A percentile compares a stretch with the other conserved stretches of the same genome.
Evolutionary conservation across 2,113 vertebrate species (phyloP).

Genomic region (Gavialis gangeticus): DNA sequence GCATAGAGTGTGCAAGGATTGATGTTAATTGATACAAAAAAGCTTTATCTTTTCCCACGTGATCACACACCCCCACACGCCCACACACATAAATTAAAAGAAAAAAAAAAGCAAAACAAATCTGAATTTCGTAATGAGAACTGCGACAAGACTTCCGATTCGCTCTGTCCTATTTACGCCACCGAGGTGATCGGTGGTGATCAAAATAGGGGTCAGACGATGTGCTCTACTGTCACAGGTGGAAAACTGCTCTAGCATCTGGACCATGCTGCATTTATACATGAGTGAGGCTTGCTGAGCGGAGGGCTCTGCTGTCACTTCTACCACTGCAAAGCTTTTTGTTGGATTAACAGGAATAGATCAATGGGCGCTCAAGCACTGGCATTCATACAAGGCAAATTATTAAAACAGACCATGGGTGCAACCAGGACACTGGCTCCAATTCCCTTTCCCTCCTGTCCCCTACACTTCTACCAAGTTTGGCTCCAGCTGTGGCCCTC

Average conservation of each 20-base stretch:
- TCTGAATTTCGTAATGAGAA: constrained; percentile 62
- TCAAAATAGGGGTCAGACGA: constrained; percentile 58
- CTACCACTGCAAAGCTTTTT: not conserved
- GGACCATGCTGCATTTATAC: not conserved
- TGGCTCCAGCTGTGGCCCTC: not conserved
- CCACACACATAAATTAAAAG: constrained; percentile 72
- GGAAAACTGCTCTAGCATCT: constrained; percentile 19
- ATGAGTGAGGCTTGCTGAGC: not conserved
- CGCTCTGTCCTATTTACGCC: constrained; percentile 50
- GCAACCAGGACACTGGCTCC: not conserved
- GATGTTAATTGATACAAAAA: constrained; percentile 83
- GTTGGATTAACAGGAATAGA: not conserved
- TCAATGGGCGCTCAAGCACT: not conserved
- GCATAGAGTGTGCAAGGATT: constrained; percentile 94
- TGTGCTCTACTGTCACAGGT: constrained; percentile 44
- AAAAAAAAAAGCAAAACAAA: constrained; percentile 64
- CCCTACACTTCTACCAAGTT: not conserved
- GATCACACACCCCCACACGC: constrained; percentile 72
- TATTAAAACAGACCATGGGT: not conserved
- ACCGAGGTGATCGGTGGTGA: constrained; percentile 57
- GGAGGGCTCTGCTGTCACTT: constrained; percentile 14
- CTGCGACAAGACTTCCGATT: constrained; percentile 42
- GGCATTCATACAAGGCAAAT: not conserved
- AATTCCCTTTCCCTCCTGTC: not conserved
- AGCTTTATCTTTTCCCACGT: constrained; percentile 77